These are phyloP conservation scores for Xenus cinereus DNA, from an alignment of 2,113 vertebrate genomes.

Conservation along the genomic window DNA sequence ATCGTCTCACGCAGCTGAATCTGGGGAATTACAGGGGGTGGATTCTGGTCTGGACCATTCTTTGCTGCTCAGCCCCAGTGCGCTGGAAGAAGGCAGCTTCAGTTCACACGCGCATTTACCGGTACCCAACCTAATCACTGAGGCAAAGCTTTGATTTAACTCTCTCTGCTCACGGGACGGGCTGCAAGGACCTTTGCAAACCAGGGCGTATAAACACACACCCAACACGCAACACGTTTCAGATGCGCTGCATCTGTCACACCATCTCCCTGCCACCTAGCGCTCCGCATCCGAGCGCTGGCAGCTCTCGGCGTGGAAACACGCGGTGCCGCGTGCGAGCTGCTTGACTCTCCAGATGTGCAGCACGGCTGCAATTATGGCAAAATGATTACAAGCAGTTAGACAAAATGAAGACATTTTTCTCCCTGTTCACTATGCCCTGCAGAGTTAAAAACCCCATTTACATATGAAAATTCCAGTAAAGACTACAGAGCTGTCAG, in stretches of 20 bases:
- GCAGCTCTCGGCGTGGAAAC: background rate
- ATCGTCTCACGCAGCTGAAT: accelerated
- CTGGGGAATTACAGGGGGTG: accelerated
- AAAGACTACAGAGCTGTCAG: background rate
- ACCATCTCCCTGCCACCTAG: background rate
- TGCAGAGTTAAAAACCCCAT: conserved; percentile 8
- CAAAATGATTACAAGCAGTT: conserved; percentile 20
- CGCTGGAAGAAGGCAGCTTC: background rate
- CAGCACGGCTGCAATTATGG: background rate
- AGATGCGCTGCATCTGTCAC: background rate
- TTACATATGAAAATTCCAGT: conserved; percentile 5
- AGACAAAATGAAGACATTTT: conserved; percentile 44
- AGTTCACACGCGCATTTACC: accelerated
- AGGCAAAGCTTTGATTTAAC: background rate
- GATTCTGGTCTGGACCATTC: background rate
- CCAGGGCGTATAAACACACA: background rate
- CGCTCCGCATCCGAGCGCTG: background rate
- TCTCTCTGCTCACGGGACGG: background rate
- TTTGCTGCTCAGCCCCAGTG: background rate
- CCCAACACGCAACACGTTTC: accelerated
- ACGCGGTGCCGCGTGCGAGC: background rate
- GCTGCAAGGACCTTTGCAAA: background rate
- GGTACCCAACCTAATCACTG: accelerated
- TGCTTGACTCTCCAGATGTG: conserved; percentile 16
- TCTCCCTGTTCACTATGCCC: background rate